phyloP scores from a whole-genome alignment of 2,113 vertebrate species.

The Callospermophilus lateralis region DNA sequence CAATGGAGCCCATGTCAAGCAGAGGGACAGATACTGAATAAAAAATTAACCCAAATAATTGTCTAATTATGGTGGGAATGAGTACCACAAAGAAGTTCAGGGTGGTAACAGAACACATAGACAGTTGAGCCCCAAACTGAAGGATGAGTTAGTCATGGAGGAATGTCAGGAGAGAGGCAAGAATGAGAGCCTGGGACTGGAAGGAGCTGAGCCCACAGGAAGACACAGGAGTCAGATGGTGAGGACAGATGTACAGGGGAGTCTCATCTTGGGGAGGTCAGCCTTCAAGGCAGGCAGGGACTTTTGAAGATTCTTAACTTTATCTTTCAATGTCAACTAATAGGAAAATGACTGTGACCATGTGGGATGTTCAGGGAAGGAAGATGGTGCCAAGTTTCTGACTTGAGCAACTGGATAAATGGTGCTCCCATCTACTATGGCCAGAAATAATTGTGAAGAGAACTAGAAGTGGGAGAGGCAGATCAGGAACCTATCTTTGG shows the following conservation, averaged over 20 bases:
- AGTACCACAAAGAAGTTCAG: neutral
- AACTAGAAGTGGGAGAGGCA: neutral
- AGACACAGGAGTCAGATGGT: neutral
- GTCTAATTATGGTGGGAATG: neutral
- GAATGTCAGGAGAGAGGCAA: too few species aligned
- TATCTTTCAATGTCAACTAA: neutral
- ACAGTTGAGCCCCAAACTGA: neutral
- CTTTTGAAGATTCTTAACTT: neutral
- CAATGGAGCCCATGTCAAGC: rapidly evolving
- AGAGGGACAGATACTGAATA: neutral
- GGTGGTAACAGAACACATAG: neutral
- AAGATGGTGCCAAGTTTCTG: neutral
- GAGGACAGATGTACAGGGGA: neutral
- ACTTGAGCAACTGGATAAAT: neutral
- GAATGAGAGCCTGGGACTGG: neutral
- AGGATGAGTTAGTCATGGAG: neutral
- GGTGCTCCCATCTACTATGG: neutral
- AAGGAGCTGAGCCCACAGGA: neutral
- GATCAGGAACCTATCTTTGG: neutral
- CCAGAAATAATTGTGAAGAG: neutral
- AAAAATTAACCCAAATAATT: neutral
- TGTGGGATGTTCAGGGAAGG: neutral
- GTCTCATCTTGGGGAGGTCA: too few species aligned
- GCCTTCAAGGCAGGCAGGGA: neutral
- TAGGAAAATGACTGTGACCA: neutral